phyloP scores from a whole-genome alignment of 2,113 vertebrate genomes.

The Addax nasomaculatus region DNA sequence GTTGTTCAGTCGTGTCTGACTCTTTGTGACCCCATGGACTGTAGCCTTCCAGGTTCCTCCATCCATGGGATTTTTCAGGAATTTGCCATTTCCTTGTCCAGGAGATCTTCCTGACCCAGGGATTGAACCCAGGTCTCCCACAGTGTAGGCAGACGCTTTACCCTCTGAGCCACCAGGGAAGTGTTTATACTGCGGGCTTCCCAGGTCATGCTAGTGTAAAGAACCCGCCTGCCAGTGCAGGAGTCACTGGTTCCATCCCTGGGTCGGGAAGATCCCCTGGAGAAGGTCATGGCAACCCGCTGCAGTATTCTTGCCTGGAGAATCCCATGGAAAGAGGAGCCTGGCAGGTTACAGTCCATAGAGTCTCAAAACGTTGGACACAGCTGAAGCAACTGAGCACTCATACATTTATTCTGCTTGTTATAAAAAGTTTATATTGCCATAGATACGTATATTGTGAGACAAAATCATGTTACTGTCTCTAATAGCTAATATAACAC shows the following conservation, averaged over 20 bases:
- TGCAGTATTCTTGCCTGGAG: not conserved
- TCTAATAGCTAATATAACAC: not conserved
- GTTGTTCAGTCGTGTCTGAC: accelerated
- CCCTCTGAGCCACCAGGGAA: not conserved
- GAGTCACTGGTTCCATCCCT: not conserved
- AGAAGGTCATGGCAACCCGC: not conserved
- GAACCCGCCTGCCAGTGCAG: not conserved
- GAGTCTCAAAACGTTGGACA: not conserved
- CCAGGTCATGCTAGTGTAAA: not conserved
- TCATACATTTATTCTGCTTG: not conserved
- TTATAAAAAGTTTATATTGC: not conserved
- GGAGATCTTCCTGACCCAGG: not conserved
- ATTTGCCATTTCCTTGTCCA: not conserved
- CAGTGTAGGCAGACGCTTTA: not conserved
- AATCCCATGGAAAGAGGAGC: not conserved
- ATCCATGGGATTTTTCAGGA: not conserved
- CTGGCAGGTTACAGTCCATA: not conserved
- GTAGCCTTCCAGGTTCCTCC: not conserved
- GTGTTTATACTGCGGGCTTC: not conserved
- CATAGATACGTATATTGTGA: not conserved
- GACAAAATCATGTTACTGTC: not conserved
- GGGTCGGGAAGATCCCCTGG: not conserved
- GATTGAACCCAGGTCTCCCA: not conserved
- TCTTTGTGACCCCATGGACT: not conserved
- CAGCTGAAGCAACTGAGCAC: not conserved